A percentile compares a stretch with the other conserved stretches of the same genome.
These are phyloP conservation scores for Eristalinus aeneus DNA, from an alignment of 2,888 invertebrate species.

Conservation along the genomic window DNA sequence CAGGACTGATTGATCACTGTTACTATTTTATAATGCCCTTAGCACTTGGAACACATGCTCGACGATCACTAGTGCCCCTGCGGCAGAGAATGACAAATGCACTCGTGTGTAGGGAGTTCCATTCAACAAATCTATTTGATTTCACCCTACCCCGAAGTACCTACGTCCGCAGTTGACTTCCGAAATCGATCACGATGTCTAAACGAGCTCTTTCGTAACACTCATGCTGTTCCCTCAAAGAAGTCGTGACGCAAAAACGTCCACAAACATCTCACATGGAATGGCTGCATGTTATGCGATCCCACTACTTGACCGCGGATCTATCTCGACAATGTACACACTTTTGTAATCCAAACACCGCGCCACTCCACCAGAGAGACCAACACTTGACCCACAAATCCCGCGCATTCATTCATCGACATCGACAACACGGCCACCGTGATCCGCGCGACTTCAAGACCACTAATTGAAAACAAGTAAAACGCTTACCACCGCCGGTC, in stretches of 20 bases:
- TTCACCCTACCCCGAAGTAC: background rate
- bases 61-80: no score
- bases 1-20: no score
- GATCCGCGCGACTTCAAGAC: background rate
- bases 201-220: background rate
- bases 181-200: background rate
- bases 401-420: background rate
- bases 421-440: background rate
- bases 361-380: background rate
- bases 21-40: no score
- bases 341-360: background rate
- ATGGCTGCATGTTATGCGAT: background rate
- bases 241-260: background rate
- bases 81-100: no score
- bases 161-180: background rate
- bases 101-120: no score
- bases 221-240: background rate
- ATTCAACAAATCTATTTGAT: no score
- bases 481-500: constrained; percentile 27
- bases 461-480: constrained; percentile 48
- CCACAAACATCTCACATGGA: background rate
- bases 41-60: no score
- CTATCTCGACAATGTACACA: background rate
- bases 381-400: background rate
- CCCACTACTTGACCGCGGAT: background rate